Base-by-base conservation (phyloP, 2,888 invertebrate genomes). In the Drosophila falleni region DNA sequence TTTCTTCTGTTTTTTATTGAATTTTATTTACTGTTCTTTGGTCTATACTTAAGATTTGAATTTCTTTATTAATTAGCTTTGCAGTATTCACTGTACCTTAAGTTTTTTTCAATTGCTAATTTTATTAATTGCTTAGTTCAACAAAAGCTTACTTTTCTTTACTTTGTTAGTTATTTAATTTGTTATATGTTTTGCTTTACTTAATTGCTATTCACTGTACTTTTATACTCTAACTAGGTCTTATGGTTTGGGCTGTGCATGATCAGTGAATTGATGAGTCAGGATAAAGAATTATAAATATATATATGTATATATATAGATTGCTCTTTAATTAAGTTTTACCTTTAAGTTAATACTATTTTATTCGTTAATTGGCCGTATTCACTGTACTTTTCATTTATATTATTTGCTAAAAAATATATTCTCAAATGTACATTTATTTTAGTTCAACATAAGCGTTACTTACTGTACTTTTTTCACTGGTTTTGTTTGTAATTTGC, bases 401-500 rank as follows among this genome's bases (percentile, higher is more conserved):
- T 1, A 10, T 10, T 5, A 15, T 31, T 31, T 3, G 11, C 0
- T n/a, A n/a, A n/a, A 13, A 23, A 9, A 19, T 31, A 10, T 11
- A 2, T 9, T 10, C 15, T 1, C 3, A 35, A n/a, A 11, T 56
- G 23, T 11, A 10, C 10, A 11, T 16, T 16, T 10, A 2, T 49
- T 54, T 5, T 1, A 29, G 29, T 54, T 19, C 0, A 42, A 1
- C 5, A 13, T 13, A 56, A n/a, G 19, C 19, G 5, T n/a, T 33
- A 9, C 23, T 23, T 10, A 51, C 61, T 37, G 53, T 61, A 61
- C 16, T 53, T 46, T 61, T 49, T 49, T 13, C 9, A 39, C 16
- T 11, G 53, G 23, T 13, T 33, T 59, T 29, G 19, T 13, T 53
- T 42, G 51, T 63, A 62, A 67, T 76, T 76, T 76, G 77, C 76